Percentiles rank a stretch among this genome's conserved stretches.
Evolutionary conservation across 1,140 invertebrate species (phyloP).

Genomic region (Bombus breviceps): DNA sequence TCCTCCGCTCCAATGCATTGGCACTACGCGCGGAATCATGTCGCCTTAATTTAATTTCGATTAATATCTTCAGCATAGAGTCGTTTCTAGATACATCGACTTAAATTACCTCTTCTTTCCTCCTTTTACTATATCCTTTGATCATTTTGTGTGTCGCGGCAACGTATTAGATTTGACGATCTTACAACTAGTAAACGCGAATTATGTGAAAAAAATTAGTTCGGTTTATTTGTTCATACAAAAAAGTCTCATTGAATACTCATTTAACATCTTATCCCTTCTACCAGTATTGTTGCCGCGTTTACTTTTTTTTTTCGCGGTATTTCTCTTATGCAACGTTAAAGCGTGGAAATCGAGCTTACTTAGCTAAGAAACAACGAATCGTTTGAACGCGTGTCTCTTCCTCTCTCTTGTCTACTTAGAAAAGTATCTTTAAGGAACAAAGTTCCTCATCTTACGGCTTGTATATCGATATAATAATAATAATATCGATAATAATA

Average conservation of each 20-base stretch:
- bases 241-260: constrained; percentile 31
- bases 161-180: not conserved
- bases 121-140: not conserved
- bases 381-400: constrained; percentile 2
- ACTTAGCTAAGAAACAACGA: constrained; percentile 28
- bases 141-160: not conserved
- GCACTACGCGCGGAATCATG: constrained; percentile 12
- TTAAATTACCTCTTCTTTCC: not conserved
- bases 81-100: not conserved
- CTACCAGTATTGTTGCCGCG: not conserved
- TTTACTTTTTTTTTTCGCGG: not conserved
- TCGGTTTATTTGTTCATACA: constrained; percentile 34
- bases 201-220: constrained; percentile 46
- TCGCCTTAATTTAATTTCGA: constrained; percentile 5
- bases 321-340: constrained; percentile 6
- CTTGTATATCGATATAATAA: not conserved
- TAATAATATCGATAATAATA: not conserved
- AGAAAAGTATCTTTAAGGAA: constrained; percentile 40
- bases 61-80: constrained; percentile 3
- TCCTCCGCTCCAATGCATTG: not conserved
- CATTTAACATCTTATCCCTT: not conserved
- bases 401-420: not conserved
- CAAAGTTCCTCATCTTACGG: not conserved
- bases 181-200: constrained; percentile 25
- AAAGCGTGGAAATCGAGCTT: constrained; percentile 48